Evolutionary conservation across 2,888 invertebrate species (phyloP).

Genomic region (Drosophila picticornis): DNA sequence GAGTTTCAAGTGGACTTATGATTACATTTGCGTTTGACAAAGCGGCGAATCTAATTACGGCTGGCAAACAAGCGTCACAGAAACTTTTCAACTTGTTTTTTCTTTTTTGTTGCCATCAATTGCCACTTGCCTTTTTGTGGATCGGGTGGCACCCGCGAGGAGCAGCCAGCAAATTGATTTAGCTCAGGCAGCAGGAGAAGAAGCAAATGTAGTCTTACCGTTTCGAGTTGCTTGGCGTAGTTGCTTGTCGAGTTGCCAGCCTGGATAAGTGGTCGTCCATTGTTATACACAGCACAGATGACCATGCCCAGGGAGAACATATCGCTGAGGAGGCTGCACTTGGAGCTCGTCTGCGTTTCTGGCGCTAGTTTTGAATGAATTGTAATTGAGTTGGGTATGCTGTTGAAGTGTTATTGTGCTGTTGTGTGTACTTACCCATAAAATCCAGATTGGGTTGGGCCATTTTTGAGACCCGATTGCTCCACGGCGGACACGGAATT

Average conservation of each 20-base stretch:
- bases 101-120: conserved; percentile 54
- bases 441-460: conserved; percentile 98
- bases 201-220: conserved; percentile 87
- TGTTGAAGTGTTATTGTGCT: not conserved
- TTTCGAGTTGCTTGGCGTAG: conserved; percentile 95
- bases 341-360: conserved; percentile 94
- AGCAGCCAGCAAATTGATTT: conserved; percentile 53
- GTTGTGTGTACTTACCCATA: conserved; percentile 88
- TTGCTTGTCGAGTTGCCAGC: conserved; percentile 95
- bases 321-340: conserved; percentile 95
- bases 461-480: conserved; percentile 95
- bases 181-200: conserved; percentile 4
- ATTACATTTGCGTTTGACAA: conserved; percentile 82
- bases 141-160: conserved; percentile 13
- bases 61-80: conserved; percentile 68
- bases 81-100: conserved; percentile 42
- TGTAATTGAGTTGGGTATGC: conserved; percentile 3
- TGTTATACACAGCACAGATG: conserved; percentile 96
- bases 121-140: conserved; percentile 60
- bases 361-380: conserved; percentile 89
- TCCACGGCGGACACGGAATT: conserved; percentile 94
- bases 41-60: conserved; percentile 77
- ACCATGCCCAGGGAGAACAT: conserved; percentile 99
- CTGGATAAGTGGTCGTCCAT: conserved; percentile 94
- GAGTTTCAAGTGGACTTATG: conserved; percentile 80